Base-by-base conservation (phyloP, 2,888 invertebrate species). In the Cactoblastis cactorum region DNA sequence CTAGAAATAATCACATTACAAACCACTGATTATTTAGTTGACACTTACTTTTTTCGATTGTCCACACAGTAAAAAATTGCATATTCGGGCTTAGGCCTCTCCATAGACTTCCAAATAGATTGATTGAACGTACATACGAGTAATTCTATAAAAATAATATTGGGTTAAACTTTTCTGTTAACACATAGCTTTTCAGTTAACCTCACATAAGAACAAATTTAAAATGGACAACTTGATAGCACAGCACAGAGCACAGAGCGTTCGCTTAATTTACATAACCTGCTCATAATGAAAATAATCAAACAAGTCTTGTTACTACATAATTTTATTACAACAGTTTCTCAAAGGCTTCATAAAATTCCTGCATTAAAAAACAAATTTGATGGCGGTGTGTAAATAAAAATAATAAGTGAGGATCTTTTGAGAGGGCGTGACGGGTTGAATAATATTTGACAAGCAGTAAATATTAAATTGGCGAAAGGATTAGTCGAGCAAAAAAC, bases 361-460 rank as follows among this genome's bases (percentile, higher is more conserved):
- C 71, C 69, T 73, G 67, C 65, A 65, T n/a, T 74, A 76, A 76
- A 74, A 74, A 75, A 74, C 64, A 62, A 69, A 69, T 70, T 71
- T 65, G 70, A 73, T 69, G 71, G 67, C 63, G 59, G 69, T 67
- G 67, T 69, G 73, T 73, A 79, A 78, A 76, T 74, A 74, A 80
- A 75, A 74, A 71, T 74, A 74, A 77, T 66, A 76, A 75, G 65
- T 63, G 60, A 59, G 65, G 66, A 72, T 70, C 67, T 64, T 52
- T 60, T 59, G 61, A 69, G 72, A 65, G 73, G 76, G 75, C 74
- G 77, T 72, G 69, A 69, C 71, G 59, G 59, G 63, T 62, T 69
- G 68, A 77, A 80, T 80, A 79, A 78, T 80, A 76, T 79, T 83
- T 80, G 77, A 79, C 77, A 77, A 74, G 80, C 80, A 74, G 77